Evolutionary conservation across 2,797 vertebrate genomes (phyloP).

Genomic region (Glyptemys insculpta): DNA sequence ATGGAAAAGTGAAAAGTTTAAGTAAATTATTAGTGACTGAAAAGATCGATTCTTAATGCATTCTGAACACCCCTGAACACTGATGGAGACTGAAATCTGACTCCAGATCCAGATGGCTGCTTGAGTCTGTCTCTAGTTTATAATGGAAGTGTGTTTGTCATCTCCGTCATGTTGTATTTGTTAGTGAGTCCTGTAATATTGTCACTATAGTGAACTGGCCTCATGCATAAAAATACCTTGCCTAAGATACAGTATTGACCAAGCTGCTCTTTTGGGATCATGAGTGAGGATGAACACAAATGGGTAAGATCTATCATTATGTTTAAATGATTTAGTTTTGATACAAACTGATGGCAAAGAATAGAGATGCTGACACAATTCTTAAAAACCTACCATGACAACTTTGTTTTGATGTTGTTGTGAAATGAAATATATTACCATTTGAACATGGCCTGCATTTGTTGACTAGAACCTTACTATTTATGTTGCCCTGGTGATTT

Average conservation of each 20-base stretch:
- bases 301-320: not conserved
- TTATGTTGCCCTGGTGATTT: not conserved
- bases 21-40: not conserved
- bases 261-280: not conserved
- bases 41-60: not conserved
- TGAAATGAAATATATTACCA: not conserved
- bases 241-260: not conserved
- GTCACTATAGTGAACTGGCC: not conserved
- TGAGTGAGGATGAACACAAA: not conserved
- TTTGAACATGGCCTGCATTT: not conserved
- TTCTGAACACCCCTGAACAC: not conserved
- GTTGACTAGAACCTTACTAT: not conserved
- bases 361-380: not conserved
- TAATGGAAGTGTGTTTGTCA: not conserved
- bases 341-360: not conserved
- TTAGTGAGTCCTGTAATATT: not conserved
- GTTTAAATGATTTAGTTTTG: not conserved
- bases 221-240: not conserved
- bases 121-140: not conserved
- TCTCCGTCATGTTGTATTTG: not conserved
- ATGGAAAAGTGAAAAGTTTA: not conserved
- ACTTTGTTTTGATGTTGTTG: not conserved
- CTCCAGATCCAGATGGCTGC: not conserved
- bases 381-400: not conserved
- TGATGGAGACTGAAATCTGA: not conserved